Evolutionary conservation across 2,113 vertebrate genomes (phyloP).

Genomic region (Sebastes fasciatus): DNA sequence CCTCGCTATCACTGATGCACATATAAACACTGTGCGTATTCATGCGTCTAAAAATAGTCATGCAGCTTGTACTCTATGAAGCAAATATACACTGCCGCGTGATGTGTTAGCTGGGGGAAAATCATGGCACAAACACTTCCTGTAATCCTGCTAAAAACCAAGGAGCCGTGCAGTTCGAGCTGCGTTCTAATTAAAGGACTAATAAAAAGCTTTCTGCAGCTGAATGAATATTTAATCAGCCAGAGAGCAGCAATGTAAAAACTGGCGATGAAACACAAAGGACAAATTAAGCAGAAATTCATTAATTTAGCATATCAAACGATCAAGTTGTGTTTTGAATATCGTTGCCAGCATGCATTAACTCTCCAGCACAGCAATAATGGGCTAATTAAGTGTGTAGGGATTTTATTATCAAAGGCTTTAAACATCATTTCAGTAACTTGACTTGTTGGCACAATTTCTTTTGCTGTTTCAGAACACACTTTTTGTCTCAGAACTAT

Average conservation of each 20-base stretch:
- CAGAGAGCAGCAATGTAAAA: conserved; percentile 50
- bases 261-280: conserved; percentile 55
- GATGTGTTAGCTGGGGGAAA: conserved; percentile 24
- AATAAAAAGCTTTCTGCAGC: conserved; percentile 68
- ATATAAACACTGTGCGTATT: conserved; percentile 52
- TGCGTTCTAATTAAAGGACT: conserved; percentile 74
- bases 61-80: conserved; percentile 11
- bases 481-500: background rate
- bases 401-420: conserved; percentile 38
- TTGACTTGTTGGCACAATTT: conserved; percentile 7
- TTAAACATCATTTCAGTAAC: conserved; percentile 27
- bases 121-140: conserved; percentile 40
- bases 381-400: conserved; percentile 53
- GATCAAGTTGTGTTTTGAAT: conserved; percentile 50
- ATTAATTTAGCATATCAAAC: conserved; percentile 65
- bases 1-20: conserved; percentile 26
- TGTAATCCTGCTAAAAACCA: conserved; percentile 62
- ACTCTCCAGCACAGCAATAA: conserved; percentile 42
- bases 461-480: background rate
- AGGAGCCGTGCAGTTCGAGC: conserved; percentile 36
- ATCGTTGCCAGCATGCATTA: conserved; percentile 23
- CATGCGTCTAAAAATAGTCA: conserved; percentile 64
- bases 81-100: conserved; percentile 8
- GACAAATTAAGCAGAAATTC: conserved; percentile 61
- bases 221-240: conserved; percentile 76